These are phyloP conservation scores for Cercopithecus mona DNA, from an alignment of 2,113 vertebrate species.

Conservation along the genomic window DNA sequence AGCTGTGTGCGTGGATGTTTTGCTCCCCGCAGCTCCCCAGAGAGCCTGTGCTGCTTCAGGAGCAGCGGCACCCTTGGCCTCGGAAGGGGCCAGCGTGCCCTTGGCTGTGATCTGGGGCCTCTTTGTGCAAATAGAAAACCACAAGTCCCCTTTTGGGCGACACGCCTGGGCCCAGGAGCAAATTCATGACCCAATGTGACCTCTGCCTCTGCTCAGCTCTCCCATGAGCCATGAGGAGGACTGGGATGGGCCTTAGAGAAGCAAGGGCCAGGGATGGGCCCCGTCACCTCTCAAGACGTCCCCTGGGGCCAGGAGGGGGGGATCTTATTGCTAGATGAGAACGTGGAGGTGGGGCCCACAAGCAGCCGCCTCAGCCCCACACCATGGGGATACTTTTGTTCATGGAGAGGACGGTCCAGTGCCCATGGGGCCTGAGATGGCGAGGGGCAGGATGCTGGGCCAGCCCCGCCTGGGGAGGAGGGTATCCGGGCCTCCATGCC, in stretches of 20 bases:
- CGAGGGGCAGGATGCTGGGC: background rate
- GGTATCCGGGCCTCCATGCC: background rate
- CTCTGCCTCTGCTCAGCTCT: background rate
- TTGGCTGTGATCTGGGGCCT: background rate
- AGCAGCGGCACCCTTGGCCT: background rate
- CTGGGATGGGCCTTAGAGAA: fast-evolving
- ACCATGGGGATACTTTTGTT: fast-evolving
- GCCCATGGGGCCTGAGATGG: fast-evolving
- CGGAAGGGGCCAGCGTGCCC: background rate
- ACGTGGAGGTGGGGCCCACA: background rate
- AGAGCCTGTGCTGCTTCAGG: background rate
- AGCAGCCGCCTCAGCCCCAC: fast-evolving
- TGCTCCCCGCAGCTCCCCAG: too few species aligned
- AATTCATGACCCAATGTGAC: background rate
- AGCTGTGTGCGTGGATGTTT: too few species aligned
- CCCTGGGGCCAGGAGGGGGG: fast-evolving
- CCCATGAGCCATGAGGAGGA: background rate
- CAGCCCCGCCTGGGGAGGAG: background rate
- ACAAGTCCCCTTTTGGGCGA: background rate
- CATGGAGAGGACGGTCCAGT: too few species aligned
- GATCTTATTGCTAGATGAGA: background rate
- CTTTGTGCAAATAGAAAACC: background rate
- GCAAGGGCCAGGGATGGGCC: background rate
- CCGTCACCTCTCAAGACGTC: background rate
- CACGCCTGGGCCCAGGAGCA: background rate